Evolutionary conservation across 2,797 vertebrate genomes (phyloP).

Genomic region (Heteromormyrus szaboi): DNA sequence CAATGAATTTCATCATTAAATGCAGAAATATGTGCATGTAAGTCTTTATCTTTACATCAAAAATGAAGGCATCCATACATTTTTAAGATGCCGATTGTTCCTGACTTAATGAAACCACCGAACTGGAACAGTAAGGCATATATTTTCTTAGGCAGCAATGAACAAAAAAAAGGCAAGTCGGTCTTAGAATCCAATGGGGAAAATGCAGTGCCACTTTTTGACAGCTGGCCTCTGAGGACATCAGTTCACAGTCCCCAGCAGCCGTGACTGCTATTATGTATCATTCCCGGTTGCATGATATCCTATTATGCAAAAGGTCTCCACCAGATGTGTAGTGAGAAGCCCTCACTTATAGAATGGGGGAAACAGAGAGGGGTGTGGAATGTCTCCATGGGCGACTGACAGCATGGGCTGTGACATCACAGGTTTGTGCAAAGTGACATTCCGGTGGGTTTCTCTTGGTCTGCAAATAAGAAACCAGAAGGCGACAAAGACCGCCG

Average conservation of each 20-base stretch:
- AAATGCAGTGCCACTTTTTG: not conserved
- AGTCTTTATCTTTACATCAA: not conserved
- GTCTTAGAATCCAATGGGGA: not conserved
- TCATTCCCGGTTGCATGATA: conserved; percentile 24
- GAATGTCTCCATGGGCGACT: not conserved
- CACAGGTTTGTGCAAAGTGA: not conserved
- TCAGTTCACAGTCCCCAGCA: conserved; percentile 3
- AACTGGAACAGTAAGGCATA: not conserved
- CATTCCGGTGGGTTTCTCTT: not conserved
- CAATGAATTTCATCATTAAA: not conserved
- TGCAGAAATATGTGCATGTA: not conserved
- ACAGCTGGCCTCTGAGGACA: conserved; percentile 13
- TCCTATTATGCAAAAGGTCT: conserved; percentile 29
- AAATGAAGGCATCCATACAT: not conserved
- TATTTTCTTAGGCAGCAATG: not conserved
- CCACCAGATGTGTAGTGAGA: conserved; percentile 18
- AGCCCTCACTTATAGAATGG: not conserved
- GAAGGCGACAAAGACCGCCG: not conserved
- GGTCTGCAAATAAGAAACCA: not conserved
- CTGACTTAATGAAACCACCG: not conserved
- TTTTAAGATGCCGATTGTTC: not conserved
- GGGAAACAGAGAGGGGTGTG: not conserved
- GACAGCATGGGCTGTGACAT: not conserved
- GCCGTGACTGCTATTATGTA: conserved; percentile 2
- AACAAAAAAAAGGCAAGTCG: not conserved